phyloP scores from a whole-genome alignment of 2,113 vertebrate species.

The Hipposideros armiger region DNA sequence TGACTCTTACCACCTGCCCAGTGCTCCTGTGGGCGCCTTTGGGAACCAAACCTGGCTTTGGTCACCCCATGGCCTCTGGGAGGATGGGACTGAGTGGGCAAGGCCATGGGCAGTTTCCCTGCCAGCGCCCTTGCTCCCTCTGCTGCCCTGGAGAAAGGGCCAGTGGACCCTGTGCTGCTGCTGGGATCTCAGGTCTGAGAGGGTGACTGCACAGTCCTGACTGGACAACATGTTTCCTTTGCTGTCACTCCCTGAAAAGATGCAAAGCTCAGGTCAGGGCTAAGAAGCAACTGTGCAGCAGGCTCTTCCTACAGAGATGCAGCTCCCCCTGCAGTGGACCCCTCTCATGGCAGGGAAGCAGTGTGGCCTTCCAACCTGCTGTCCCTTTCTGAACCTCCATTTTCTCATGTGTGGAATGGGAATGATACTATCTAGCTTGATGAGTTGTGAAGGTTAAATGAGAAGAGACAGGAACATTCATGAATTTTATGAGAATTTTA shows the following conservation, averaged over 20 bases:
- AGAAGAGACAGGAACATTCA: neutral
- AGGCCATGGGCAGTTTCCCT: neutral
- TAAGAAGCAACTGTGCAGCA: neutral
- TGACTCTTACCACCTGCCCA: neutral
- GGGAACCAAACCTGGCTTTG: neutral
- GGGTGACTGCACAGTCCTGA: neutral
- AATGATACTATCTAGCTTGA: neutral
- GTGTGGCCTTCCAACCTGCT: neutral
- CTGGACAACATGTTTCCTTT: neutral
- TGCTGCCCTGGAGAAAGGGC: neutral
- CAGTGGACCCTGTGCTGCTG: neutral
- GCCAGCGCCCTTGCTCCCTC: neutral
- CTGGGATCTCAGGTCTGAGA: neutral
- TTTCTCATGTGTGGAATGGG: neutral
- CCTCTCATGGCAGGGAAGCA: neutral
- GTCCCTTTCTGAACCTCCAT: neutral
- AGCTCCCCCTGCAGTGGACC: neutral
- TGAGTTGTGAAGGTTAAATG: neutral
- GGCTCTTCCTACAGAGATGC: neutral
- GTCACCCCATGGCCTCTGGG: neutral
- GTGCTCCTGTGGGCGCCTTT: neutral
- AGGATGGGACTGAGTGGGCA: neutral
- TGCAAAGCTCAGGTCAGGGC: neutral
- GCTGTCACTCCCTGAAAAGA: neutral
- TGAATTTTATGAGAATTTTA: neutral